phyloP scores from a whole-genome alignment of 2,888 invertebrate species.

The Sesamia inferens region DNA sequence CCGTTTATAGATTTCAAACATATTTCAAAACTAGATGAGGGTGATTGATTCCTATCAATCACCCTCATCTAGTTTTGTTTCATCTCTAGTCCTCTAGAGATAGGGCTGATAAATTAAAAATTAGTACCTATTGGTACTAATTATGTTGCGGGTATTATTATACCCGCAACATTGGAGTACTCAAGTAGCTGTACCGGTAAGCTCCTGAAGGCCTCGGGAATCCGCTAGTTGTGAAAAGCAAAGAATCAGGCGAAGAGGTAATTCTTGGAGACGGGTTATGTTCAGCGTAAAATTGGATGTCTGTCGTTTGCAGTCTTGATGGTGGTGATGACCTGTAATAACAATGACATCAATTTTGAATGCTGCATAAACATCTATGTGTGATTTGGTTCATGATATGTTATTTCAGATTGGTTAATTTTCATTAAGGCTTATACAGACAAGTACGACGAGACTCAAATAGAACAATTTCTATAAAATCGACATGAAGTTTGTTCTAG shows the following conservation, averaged over 20 bases:
- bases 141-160: no score
- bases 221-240: background rate
- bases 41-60: no score
- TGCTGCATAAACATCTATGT: background rate
- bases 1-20: no score
- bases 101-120: background rate
- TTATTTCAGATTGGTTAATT: conserved; percentile 17
- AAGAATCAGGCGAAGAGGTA: background rate
- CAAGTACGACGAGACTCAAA: no score
- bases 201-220: background rate
- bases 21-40: no score
- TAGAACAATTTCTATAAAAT: no score
- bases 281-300: background rate
- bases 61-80: no score
- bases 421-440: background rate
- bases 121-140: no score
- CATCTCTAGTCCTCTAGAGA: no score
- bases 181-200: background rate
- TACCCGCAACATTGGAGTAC: background rate
- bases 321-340: background rate
- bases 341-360: background rate
- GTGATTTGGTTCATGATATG: conserved; percentile 19
- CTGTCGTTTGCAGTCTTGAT: background rate
- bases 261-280: background rate
- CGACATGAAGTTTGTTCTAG: background rate